Base-by-base conservation (phyloP, 1,140 invertebrate genomes). In the Temnothorax longispinosus region DNA sequence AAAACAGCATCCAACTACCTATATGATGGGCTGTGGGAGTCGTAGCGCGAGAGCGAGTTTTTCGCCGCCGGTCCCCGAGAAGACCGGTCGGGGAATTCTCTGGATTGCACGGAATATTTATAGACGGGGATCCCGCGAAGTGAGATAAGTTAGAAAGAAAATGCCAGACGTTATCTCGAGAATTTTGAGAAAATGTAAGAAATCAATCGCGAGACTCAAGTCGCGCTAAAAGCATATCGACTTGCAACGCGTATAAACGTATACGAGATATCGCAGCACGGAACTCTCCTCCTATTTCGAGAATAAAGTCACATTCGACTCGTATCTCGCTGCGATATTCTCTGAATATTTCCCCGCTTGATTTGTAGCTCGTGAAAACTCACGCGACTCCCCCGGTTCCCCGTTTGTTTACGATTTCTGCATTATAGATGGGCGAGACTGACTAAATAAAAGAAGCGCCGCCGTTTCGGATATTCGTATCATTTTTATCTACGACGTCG, bases 51-150 rank as follows among this genome's bases (percentile, higher is more conserved):
- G 27, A 27, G 27, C 58, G 75, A 41, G 77, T 67, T 69, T 81
- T 69, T 81, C 38, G 27, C 27, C 27, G 74, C 38, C 38, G 38
- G 74, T 60, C 74, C 38, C 72, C 38, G 41, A n/a, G 75, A 77
- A 47, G 41, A 47, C 64, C 15, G 64, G 47, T 27, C 77, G 10
- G 62, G 62, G 77, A 67, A 69, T 81, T 69, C 47, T 81, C 47
- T 56, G 65, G 50, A 69, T 81, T 81, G 77, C 13, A 27, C 35
- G 77, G 50, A 67, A 81, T 81, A 69, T 81, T 81, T 69, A 81
- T 54, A 56, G 77, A n/a, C 44, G 32, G 27, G 77, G 77, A 81
- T 69, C 41, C 32, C 10, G 10, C 52, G 32, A 74, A 82, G 64
- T 72, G 72, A 38, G 77, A 41, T 65, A 81, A 85, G 85, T 76